phyloP scores from a whole-genome alignment of 2,113 vertebrate genomes.

The Anguilla japonica region DNA sequence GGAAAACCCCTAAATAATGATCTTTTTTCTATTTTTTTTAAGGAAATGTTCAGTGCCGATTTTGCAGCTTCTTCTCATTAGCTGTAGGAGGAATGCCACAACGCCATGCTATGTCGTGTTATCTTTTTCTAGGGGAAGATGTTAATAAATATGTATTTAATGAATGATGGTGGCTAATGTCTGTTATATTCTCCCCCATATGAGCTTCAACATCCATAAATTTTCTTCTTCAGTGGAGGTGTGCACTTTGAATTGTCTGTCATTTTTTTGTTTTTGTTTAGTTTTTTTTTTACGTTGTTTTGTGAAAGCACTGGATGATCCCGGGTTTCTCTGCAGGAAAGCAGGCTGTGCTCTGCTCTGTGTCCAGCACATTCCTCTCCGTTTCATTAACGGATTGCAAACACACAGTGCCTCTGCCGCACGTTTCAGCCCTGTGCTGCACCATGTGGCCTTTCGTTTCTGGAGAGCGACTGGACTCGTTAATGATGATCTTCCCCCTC shows the following conservation, averaged over 20 bases:
- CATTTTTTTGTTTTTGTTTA: background rate
- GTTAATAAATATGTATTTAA: too few relatives aligned
- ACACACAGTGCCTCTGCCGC: background rate
- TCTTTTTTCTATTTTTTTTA: background rate
- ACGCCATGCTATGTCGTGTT: background rate
- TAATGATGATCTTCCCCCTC: background rate
- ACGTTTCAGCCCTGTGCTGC: background rate
- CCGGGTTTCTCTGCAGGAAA: too few relatives aligned
- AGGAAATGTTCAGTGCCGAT: background rate
- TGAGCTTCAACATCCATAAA: background rate
- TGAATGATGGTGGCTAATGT: too few relatives aligned
- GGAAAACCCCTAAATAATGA: background rate
- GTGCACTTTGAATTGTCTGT: background rate
- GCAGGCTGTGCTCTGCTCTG: background rate
- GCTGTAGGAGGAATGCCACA: background rate
- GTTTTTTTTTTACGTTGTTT: background rate
- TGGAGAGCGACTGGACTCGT: background rate
- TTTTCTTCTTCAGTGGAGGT: background rate
- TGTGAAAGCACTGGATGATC: too few relatives aligned
- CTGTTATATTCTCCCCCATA: too few relatives aligned
- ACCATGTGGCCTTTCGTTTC: slow-evolving; percentile 6
- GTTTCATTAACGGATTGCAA: too few relatives aligned
- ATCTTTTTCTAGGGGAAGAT: too few relatives aligned
- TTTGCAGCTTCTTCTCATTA: background rate
- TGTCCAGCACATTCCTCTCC: background rate